These are phyloP conservation scores for Acronicta leporina DNA, from an alignment of 2,888 invertebrate species.

Conservation along the genomic window DNA sequence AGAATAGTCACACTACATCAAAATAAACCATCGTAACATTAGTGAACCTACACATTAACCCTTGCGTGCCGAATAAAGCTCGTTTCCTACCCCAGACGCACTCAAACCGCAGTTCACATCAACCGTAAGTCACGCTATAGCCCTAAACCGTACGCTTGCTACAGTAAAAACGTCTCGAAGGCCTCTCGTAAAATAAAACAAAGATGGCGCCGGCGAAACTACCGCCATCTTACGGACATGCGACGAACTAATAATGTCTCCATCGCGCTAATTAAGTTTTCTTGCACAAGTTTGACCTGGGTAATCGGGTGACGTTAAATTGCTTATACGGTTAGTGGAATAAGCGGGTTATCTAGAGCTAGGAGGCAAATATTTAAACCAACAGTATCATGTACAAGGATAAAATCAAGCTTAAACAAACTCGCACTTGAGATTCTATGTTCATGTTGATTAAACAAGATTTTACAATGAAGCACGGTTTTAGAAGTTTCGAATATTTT, in stretches of 20 bases:
- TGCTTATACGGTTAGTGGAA: constrained; percentile 1
- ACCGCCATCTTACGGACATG: constrained; percentile 25
- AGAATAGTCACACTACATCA: not conserved
- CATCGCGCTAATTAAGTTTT: constrained; percentile 47
- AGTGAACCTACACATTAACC: constrained; percentile 5
- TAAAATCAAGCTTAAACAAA: no score
- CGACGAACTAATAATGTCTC: constrained; percentile 43
- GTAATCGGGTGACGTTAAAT: constrained; percentile 14
- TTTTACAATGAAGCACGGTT: constrained; percentile 5
- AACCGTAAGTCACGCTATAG: constrained; percentile 20
- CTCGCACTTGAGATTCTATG: no score
- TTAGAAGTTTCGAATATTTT: constrained; percentile 8
- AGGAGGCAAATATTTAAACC: not conserved
- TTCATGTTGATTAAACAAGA: no score
- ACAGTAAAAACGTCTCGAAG: constrained; percentile 48
- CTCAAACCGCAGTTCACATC: constrained; percentile 26
- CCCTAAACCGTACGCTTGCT: constrained; percentile 29
- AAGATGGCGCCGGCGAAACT: constrained; percentile 22
- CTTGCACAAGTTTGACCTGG: constrained; percentile 22
- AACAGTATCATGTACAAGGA: no score
- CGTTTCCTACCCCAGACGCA: constrained; percentile 21
- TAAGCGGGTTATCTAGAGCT: constrained; percentile 5
- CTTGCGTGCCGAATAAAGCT: constrained; percentile 16
- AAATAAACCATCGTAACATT: constrained; percentile 1
- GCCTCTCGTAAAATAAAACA: constrained; percentile 50